Conservation (phyloP, 1,140 invertebrate genomes). For the Chymomyza costata region DNA sequence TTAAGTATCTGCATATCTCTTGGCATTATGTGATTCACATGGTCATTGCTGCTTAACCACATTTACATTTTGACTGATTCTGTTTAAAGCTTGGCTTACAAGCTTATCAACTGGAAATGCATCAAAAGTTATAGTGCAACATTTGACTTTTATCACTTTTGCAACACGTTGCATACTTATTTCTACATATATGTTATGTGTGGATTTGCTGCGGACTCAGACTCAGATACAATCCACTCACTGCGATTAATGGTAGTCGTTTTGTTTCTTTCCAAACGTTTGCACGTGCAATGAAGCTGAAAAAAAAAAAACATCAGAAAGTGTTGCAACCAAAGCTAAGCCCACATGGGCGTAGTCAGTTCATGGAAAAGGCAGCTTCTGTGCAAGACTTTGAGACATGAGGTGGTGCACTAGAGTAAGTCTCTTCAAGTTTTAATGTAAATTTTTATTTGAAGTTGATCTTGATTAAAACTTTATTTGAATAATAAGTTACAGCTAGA, state of each 20-base stretch:
- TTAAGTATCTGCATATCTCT: no score
- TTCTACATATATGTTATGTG: no score
- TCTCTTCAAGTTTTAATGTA: no score
- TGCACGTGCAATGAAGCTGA: slow-evolving; percentile 66
- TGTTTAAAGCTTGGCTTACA: slow-evolving; percentile 6
- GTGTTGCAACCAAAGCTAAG: slow-evolving; percentile 56
- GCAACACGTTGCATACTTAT: background rate
- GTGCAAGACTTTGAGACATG: no score
- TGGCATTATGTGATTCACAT: no score
- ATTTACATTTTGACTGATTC: slow-evolving; percentile 46
- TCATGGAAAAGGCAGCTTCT: no score
- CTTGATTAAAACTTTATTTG: no score
- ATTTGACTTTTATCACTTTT: slow-evolving; percentile 13
- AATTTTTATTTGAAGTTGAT: no score
- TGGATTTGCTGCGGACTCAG: background rate
- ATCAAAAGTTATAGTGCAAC: slow-evolving; percentile 23
- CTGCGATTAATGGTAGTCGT: slow-evolving; percentile 62
- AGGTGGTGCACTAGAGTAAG: no score
- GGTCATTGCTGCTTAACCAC: slow-evolving; percentile 35
- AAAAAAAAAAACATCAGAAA: slow-evolving; percentile 37
- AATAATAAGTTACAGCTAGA: no score
- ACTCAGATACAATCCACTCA: slow-evolving; percentile 4
- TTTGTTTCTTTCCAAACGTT: slow-evolving; percentile 61
- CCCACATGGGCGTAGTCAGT: slow-evolving; percentile 16
- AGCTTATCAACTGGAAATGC: slow-evolving; percentile 13